Evolutionary conservation across 2,113 vertebrate species (phyloP), one percentile per base, ranked within the genome.

Genomic region (Pygoscelis antarcticus): DNA sequence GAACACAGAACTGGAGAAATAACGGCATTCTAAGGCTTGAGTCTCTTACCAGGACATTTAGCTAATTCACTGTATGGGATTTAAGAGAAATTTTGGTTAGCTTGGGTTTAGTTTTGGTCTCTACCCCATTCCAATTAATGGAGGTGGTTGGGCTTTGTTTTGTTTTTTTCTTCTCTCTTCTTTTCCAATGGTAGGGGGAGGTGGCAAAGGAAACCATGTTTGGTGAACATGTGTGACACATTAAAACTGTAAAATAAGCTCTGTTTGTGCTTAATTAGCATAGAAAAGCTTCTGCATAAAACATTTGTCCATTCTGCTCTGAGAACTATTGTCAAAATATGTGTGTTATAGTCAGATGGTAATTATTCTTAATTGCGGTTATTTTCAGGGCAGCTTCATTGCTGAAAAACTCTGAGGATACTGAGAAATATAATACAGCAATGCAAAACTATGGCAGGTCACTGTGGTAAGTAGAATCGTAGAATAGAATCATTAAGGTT

Each of bases 371-470:
- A 46, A 62, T 36, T 77, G n/a, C 2, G 34, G 7, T 89, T 87
- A 23, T 95, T 95, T 94, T 89, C 95, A 99, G 99, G 97, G 99
- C 99, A 57, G 97, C 99, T 95, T 97, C 97, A 15, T 95, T 99
- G 74, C 97, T 99, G 80, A 98, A 98, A 95, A 97, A 97, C 72
- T 95, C 51, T 22, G 97, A 98, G 86, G 98, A 98, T 51, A 93
- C 94, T 81, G 98, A 99, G 44, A 95, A 97, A 77, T 98, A 99
- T 44, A 93, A 97, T 38, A 98, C 93, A 95, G 98, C 99, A 95
- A 77, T 99, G 61, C 98, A 98, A 90, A 98, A 98, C 97, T 99
- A 99, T 44, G 99, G 99, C 62, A 99, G 99, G 79, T 98, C 98
- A 44, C 98, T 99, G 49, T 99, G 99, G 99, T 99, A 98, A 98